Base-by-base conservation (phyloP, 2,888 invertebrate species). In the Pedicia rivosa region DNA sequence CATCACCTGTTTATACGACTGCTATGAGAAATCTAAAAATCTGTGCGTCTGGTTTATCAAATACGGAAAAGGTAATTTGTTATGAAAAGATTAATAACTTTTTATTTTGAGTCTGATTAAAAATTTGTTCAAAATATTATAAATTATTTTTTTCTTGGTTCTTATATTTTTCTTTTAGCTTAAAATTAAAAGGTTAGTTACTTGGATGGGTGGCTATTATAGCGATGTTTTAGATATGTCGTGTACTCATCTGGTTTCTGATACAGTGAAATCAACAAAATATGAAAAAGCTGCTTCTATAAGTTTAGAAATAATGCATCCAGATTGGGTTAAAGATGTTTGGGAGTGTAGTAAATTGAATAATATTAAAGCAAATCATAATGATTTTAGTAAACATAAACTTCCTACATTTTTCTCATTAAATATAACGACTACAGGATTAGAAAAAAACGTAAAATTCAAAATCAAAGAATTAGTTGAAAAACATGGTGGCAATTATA, bases 241-340 rank as follows among this genome's bases (percentile, higher is more conserved):
- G 37, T 75, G 78, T 2, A 91, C 88, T 6, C 88, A 91, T 63
- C 65, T 92, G 14, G 67, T 92, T 3, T 79, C 87, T 2, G 75
- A 77, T 49, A 75, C 73, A 19, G 78, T 82, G 1, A 67, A 74
- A 42, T 79, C 82, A 1, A 73, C 73, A 38, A 86, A 86, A 57
- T 83, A 83, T 54, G 68, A 74, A 61, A 81, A 57, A 37, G 62
- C 57, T 3, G 32, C 35, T 12, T 42, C 57, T 4, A 53, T 53
- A 37, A 51, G 46, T 4, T 69, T 80, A 40, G 74, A 78, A 20
- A 67, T 91, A 8, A 79, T 91, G 77, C 67, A 70, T 4, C 68
- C 72, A 7, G 66, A 72, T 12, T 94, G 92, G 91, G 65, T 94
- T 1, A 64, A 75, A 24, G 72, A 72, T 0, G 78, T 90, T 0